Evolutionary conservation across 2,888 invertebrate genomes (phyloP), one percentile per base, ranked within the genome.

Genomic region (Chorisops tibialis): DNA sequence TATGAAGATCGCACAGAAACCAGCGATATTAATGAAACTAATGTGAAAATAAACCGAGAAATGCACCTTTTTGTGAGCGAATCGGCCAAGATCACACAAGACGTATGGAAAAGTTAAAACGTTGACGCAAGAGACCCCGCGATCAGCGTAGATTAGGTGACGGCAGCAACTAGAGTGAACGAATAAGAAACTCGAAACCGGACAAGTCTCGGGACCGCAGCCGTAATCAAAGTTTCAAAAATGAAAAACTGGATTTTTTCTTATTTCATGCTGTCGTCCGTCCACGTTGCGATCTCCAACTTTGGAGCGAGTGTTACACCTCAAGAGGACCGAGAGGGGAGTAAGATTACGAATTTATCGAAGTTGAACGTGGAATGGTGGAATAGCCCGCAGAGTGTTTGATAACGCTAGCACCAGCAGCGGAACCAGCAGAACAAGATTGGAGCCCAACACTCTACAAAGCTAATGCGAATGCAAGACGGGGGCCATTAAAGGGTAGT

Each of bases 101-200:
- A n/a, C 35, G 30, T 12, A 45, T 43, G 43, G 56, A 56, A n/a
- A n/a, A 43, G 56, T 24, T 56, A 35, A 18, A 12, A 43, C 22
- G n/a, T 56, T 45, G 56, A 56, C 56, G 45, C 56, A 56, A 56
- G 56, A 56, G 56, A 56, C 43, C 39, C 24, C 56, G 18, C 30
- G 18, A 16, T 19, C 43, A n/a, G 39, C 24, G 45, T 30, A 35
- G 22, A 43, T 56, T 56, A 43, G 56, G 56, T 56, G 56, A 56
- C 56, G 56, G 56, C 56, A 56, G 56, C 56, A 56, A 56, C 56
- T 30, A 56, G 30, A 56, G 41, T 56, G 56, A 56, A 56, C 56
- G 56, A 56, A 43, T 24, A 56, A 45, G 45, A 56, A 43, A 21
- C 43, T 24, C 22, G 56, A 43, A 56, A 56, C 56, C 43, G 56